Conservation (phyloP, 2,113 vertebrate genomes). For the Coryphaenoides rupestris region DNA sequence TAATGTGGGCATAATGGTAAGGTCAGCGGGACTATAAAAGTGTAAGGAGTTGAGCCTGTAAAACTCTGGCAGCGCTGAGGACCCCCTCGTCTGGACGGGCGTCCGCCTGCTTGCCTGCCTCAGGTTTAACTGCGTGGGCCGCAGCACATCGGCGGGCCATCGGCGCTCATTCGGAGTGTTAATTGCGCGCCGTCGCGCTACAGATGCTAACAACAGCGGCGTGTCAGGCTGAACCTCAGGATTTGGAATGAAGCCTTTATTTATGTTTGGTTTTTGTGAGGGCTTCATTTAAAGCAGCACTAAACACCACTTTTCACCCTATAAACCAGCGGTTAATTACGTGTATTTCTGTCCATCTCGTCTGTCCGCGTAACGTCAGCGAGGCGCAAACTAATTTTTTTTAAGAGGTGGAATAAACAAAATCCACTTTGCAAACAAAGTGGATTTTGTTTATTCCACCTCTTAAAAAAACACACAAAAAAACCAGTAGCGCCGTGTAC, state of each 20-base stretch:
- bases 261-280: conserved; percentile 29
- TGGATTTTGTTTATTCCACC: conserved; percentile 28
- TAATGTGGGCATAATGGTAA: conserved; percentile 65
- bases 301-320: conserved; percentile 35
- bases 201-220: conserved; percentile 49
- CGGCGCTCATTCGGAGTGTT: conserved; percentile 55
- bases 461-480: conserved; percentile 21
- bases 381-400: not conserved
- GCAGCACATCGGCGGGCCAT: conserved; percentile 39
- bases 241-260: conserved; percentile 37
- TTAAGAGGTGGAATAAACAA: too few species aligned
- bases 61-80: conserved; percentile 54
- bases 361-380: too few species aligned
- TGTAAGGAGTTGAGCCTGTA: conserved; percentile 53
- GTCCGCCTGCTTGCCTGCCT: conserved; percentile 35
- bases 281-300: conserved; percentile 26
- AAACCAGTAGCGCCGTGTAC: not conserved
- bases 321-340: conserved; percentile 12
- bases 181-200: conserved; percentile 47
- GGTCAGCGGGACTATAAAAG: conserved; percentile 66
- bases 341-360: not conserved
- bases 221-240: conserved; percentile 53
- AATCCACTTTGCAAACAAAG: not conserved
- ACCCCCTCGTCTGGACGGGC: conserved; percentile 23
- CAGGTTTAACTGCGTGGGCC: conserved; percentile 54